These are phyloP conservation scores for Dicaeum eximium DNA, from an alignment of 2,113 vertebrate genomes.

Conservation along the genomic window DNA sequence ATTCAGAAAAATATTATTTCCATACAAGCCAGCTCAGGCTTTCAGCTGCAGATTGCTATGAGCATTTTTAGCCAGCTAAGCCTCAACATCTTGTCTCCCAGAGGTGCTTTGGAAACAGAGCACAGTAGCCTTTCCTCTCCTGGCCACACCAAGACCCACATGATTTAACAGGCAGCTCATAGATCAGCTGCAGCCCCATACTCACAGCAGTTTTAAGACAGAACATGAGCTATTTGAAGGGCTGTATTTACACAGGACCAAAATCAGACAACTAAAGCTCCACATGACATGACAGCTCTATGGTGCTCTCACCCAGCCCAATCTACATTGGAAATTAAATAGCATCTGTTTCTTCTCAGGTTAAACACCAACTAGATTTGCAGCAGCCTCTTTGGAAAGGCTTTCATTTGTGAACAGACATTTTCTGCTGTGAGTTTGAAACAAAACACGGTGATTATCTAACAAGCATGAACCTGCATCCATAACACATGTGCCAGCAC, in stretches of 20 bases:
- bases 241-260: neutral
- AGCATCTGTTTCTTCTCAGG: neutral
- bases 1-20: constrained; percentile 29
- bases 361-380: neutral
- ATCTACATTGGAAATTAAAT: neutral
- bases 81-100: neutral
- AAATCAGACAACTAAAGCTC: neutral
- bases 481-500: neutral
- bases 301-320: neutral
- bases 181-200: neutral
- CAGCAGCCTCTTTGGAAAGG: neutral
- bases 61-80: neutral
- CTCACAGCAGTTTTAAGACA: neutral
- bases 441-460: neutral
- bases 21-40: neutral
- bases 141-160: neutral
- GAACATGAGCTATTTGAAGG: neutral
- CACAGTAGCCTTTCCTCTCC: neutral
- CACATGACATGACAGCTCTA: neutral
- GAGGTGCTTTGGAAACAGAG: neutral
- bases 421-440: neutral
- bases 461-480: constrained; percentile 44
- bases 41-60: neutral
- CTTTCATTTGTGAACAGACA: neutral
- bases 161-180: neutral